Evolutionary conservation across 2,888 invertebrate species (phyloP).

Genomic region (Callyntrura guangdongensis): DNA sequence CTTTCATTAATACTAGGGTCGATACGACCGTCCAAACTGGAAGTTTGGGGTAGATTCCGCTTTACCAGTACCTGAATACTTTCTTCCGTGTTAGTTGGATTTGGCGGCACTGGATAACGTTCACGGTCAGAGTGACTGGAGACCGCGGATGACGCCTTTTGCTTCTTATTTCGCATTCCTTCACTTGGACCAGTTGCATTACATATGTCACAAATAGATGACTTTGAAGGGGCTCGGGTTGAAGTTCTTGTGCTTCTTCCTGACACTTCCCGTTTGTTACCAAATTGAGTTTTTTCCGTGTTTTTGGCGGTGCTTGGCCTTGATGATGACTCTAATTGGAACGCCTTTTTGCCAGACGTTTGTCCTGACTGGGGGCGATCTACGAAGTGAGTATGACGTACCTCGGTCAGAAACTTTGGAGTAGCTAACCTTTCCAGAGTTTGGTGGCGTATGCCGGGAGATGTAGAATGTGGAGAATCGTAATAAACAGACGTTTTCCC

Average conservation of each 20-base stretch:
- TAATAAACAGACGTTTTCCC: not conserved
- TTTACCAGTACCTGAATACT: conserved; percentile 56
- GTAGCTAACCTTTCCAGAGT: conserved; percentile 57
- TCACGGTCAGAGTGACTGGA: too few species aligned
- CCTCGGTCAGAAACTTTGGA: conserved; percentile 31
- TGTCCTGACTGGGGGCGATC: not conserved
- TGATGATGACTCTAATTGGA: not conserved
- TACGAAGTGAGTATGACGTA: not conserved
- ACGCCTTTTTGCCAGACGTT: not conserved
- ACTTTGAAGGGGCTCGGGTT: not conserved
- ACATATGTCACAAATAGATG: not conserved
- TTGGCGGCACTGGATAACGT: not conserved
- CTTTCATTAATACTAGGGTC: not conserved
- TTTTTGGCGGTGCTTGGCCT: not conserved
- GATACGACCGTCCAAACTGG: conserved; percentile 21
- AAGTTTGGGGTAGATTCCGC: conserved; percentile 8
- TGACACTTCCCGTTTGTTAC: not conserved
- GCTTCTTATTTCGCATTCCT: too few species aligned
- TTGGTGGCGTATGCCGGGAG: conserved; percentile 38
- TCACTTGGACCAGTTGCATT: too few species aligned
- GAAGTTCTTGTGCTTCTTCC: conserved; percentile 1
- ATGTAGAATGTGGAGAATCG: conserved; percentile 40
- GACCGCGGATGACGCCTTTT: not conserved
- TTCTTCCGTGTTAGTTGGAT: conserved; percentile 29
- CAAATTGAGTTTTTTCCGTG: too few species aligned